A percentile compares a stretch with the other conserved stretches of the same genome.
Evolutionary conservation across 2,888 invertebrate genomes (phyloP).

Genomic region (Pterobdella sp.): DNA sequence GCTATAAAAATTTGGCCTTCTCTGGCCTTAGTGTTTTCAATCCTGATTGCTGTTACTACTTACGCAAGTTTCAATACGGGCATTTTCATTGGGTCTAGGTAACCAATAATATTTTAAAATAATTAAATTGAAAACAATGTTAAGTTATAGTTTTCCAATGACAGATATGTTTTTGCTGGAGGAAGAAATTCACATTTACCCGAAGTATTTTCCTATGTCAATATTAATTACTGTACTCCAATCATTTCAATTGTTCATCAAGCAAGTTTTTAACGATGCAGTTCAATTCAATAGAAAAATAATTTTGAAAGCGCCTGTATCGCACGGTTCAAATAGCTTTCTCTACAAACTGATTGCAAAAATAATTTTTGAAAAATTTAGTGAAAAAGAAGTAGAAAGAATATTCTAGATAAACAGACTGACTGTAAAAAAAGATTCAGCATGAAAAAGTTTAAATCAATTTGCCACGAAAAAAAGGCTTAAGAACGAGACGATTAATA

Average conservation of each 20-base stretch:
- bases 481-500: too few relatives aligned
- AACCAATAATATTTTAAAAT: not conserved
- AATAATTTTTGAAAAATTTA: too few relatives aligned
- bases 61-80: slow-evolving; percentile 34
- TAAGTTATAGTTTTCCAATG: not conserved
- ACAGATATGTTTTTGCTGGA: slow-evolving; percentile 1
- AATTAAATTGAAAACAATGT: not conserved
- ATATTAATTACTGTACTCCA: slow-evolving; percentile 4
- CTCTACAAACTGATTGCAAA: too few relatives aligned
- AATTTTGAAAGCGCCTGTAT: too few relatives aligned
- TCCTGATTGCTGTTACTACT: slow-evolving; percentile 36
- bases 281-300: too few relatives aligned
- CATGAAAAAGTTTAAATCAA: too few relatives aligned
- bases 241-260: slow-evolving; percentile 2
- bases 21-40: slow-evolving; percentile 41
- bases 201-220: slow-evolving; percentile 1
- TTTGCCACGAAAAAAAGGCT: too few relatives aligned
- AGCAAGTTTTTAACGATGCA: too few relatives aligned
- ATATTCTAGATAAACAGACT: too few relatives aligned
- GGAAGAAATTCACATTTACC: slow-evolving; percentile 12
- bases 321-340: too few relatives aligned
- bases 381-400: too few relatives aligned
- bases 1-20: not conserved
- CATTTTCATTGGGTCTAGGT: slow-evolving; percentile 34
- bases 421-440: too few relatives aligned